Percentiles rank a stretch among this genome's conserved stretches.
These are phyloP conservation scores for Calephelis perditalis DNA, from an alignment of 2,888 invertebrate genomes.

Conservation along the genomic window DNA sequence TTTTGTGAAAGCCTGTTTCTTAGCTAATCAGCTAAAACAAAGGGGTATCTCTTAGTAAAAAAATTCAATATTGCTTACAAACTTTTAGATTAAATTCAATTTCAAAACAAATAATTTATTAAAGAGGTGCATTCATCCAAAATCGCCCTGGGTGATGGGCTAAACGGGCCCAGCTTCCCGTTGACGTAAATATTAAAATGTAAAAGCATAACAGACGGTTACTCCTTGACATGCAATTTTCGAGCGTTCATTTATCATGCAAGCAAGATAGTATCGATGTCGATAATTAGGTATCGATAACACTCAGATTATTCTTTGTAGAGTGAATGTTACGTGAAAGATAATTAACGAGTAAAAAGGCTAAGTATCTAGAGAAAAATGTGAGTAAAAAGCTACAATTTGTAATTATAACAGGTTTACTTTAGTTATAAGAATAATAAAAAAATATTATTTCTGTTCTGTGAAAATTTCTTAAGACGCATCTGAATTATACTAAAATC, in stretches of 20 bases:
- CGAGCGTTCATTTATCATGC: slow-evolving; percentile 66
- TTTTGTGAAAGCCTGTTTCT: too few species aligned
- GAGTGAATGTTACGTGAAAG: too few species aligned
- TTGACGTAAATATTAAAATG: slow-evolving; percentile 67
- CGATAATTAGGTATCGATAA: slow-evolving; percentile 31
- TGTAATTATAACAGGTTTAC: too few species aligned
- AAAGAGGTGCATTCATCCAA: slow-evolving; percentile 24
- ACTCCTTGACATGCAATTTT: slow-evolving; percentile 74
- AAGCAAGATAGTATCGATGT: slow-evolving; percentile 38
- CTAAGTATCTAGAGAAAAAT: neutral
- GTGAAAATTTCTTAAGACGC: too few species aligned
- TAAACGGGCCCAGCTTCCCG: slow-evolving; percentile 48
- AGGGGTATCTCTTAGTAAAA: neutral
- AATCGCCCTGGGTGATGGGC: slow-evolving; percentile 49
- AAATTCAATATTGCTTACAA: slow-evolving; percentile 1
- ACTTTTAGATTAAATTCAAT: slow-evolving; percentile 18
- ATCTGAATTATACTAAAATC: too few species aligned
- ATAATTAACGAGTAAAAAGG: neutral
- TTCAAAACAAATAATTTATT: slow-evolving; percentile 30
- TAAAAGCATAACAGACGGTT: slow-evolving; percentile 60
- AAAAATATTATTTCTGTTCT: too few species aligned
- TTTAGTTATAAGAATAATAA: too few species aligned
- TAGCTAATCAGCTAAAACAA: too few species aligned
- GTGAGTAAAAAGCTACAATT: too few species aligned
- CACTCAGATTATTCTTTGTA: neutral